A percentile compares a stretch with the other conserved stretches of the same genome.
Conservation (phyloP, 2,888 invertebrate genomes). For the Eupithecia abbreviata region DNA sequence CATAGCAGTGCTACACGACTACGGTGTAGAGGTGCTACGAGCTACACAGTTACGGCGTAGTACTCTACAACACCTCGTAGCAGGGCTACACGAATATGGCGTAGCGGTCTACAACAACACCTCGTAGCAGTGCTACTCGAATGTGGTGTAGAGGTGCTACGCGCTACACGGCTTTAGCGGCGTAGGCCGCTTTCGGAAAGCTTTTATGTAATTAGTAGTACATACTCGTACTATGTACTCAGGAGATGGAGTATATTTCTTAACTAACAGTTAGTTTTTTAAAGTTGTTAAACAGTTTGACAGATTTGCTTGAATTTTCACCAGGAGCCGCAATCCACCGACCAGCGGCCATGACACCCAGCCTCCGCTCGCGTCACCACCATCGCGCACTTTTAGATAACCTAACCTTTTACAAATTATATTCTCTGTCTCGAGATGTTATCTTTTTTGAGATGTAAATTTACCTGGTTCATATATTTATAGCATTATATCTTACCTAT, state of each 20-base stretch:
- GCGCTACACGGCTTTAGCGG: not conserved
- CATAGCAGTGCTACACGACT: not conserved
- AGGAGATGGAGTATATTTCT: not conserved
- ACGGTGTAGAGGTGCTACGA: not conserved
- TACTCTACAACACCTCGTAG: not conserved
- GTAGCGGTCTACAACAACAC: too few relatives aligned
- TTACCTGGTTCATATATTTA: slow-evolving; percentile 77
- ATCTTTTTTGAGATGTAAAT: slow-evolving; percentile 82
- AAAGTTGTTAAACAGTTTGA: not conserved
- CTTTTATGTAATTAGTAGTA: not conserved
- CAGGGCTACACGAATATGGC: not conserved
- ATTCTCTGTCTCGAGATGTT: slow-evolving; percentile 75
- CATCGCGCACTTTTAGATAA: slow-evolving; percentile 48
- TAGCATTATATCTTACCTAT: slow-evolving; percentile 76
- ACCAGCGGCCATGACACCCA: slow-evolving; percentile 59
- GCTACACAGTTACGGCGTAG: not conserved
- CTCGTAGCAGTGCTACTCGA: not conserved
- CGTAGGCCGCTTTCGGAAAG: not conserved
- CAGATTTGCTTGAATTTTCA: slow-evolving; percentile 34
- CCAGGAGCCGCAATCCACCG: slow-evolving; percentile 22
- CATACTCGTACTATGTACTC: not conserved
- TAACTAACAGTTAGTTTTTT: not conserved
- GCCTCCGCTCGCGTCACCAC: slow-evolving; percentile 40
- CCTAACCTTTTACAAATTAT: slow-evolving; percentile 67
- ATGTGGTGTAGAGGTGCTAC: not conserved